phyloP scores from a whole-genome alignment of 2,113 vertebrate genomes.

The Lophotis ruficrista region DNA sequence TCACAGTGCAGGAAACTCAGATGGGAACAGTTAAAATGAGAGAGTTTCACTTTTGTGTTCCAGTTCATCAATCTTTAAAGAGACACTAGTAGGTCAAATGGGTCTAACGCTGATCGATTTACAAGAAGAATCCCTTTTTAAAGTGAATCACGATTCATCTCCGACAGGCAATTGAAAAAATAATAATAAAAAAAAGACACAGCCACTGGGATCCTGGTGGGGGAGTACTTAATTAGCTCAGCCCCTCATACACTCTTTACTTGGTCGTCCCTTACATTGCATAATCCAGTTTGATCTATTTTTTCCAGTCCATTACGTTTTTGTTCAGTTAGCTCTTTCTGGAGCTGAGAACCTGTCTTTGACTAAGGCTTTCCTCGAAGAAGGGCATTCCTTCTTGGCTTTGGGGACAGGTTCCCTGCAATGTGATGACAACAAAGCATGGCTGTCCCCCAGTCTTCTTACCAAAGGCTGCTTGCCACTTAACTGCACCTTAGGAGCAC shows the following conservation, averaged over 20 bases:
- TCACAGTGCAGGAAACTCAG: slow-evolving; percentile 24
- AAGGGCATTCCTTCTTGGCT: background rate
- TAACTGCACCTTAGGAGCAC: background rate
- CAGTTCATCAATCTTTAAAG: slow-evolving; percentile 66
- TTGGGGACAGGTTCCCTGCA: background rate
- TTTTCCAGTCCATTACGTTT: background rate
- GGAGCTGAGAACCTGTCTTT: background rate
- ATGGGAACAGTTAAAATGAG: slow-evolving; percentile 26
- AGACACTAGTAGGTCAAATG: slow-evolving; percentile 43
- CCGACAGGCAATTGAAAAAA: slow-evolving; percentile 20
- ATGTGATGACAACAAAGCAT: background rate
- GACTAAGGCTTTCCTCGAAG: background rate
- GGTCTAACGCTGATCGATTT: slow-evolving; percentile 26
- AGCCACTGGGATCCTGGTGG: background rate
- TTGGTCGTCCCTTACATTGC: background rate
- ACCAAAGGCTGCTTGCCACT: background rate
- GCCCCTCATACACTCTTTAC: background rate
- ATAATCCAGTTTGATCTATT: background rate
- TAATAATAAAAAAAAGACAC: background rate
- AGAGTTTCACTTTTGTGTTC: slow-evolving; percentile 55
- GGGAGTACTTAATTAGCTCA: slow-evolving; percentile 5
- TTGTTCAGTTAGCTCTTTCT: background rate
- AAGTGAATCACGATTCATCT: slow-evolving; percentile 32
- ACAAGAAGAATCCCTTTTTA: slow-evolving; percentile 34
- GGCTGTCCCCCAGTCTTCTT: background rate